Evolutionary conservation across 2,797 vertebrate genomes (phyloP).

Genomic region (Salmo trutta): DNA sequence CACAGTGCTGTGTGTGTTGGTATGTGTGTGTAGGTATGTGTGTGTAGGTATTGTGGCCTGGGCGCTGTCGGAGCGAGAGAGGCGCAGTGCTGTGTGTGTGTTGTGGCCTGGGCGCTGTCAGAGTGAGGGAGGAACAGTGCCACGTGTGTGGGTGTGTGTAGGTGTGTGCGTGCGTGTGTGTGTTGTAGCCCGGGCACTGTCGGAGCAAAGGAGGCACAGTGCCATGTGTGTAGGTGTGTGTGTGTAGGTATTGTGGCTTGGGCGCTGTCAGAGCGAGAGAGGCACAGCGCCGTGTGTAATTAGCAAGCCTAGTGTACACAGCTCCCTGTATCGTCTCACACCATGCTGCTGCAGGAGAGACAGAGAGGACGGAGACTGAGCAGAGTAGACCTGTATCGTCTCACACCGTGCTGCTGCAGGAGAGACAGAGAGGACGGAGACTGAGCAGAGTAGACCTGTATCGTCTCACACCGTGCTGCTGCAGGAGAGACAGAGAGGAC

Average conservation of each 20-base stretch:
- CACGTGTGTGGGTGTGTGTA: constrained; percentile 52
- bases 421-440: constrained; percentile 19
- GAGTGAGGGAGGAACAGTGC: constrained; percentile 57
- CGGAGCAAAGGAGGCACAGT: accelerated
- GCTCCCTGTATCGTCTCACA: constrained; percentile 76
- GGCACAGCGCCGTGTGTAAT: constrained; percentile 73
- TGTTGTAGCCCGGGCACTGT: too few species aligned
- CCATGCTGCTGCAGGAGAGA: constrained; percentile 61
- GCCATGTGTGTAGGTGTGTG: constrained; percentile 13
- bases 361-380: not conserved
- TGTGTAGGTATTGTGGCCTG: not conserved
- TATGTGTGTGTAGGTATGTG: constrained; percentile 59
- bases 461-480: too few species aligned
- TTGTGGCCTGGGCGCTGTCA: constrained; percentile 62
- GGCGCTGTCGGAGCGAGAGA: too few species aligned
- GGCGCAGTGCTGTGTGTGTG: constrained; percentile 36
- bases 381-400: constrained; percentile 62
- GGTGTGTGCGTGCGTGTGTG: constrained; percentile 13
- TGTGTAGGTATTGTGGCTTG: constrained; percentile 54
- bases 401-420: constrained; percentile 67
- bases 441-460: too few species aligned
- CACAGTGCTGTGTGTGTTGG: constrained; percentile 53
- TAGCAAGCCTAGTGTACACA: constrained; percentile 72
- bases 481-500: too few species aligned
- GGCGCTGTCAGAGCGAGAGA: constrained; percentile 57